Base-by-base conservation (phyloP, 53 echinoderm and acorn worm genomes). In the Zoroaster sp. region DNA sequence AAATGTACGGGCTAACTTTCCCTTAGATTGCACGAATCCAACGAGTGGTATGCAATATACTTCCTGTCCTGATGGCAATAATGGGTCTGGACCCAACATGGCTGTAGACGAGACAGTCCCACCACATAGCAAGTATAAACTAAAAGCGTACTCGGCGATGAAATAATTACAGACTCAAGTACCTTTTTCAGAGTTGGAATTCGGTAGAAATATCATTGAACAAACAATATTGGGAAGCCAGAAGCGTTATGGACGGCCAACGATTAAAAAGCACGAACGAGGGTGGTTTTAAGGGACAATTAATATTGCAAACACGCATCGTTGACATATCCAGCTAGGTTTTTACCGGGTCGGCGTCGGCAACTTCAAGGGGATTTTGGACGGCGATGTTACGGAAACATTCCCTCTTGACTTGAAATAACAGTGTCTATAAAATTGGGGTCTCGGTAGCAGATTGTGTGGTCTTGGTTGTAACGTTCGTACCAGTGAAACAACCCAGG, bases 251-350 rank as follows among this genome's bases (percentile, higher is more conserved):
- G 32, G 36, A 35, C 66, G 66, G 66, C 42, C 82, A 82, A 43
- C 68, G 68, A 44, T 68, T 68, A 67, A 66, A 71, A 85, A 71
- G 85, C 85, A 85, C 85, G 85, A 85, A 34, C 66, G 18, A n/a
- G 38, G 35, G 31, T 35, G n/a, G 69, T 85, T 83, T 71, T 83
- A 83, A 23, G 21, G 51, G 85, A 85, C 85, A 85, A 71, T 85
- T 85, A 85, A 71, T 10, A 36, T 85, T 51, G 69, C 70, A 66
- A 66, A 72, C 71, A 85, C 25, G 72, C 69, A 35, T 49, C 66
- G 82, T 43, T 42, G 32, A 12, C 4, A 42, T 3, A 11, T 41
- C 43, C 67, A 17, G 20, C 28, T 41, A 40, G 67, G 66, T 52
- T 80, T 55, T 67, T 81, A 82, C 66, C 31, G 69, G 43, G 15